Evolutionary conservation across 1,140 invertebrate species (phyloP), one percentile per base, ranked within the genome.

Genomic region (Nilaparvata lugens): DNA sequence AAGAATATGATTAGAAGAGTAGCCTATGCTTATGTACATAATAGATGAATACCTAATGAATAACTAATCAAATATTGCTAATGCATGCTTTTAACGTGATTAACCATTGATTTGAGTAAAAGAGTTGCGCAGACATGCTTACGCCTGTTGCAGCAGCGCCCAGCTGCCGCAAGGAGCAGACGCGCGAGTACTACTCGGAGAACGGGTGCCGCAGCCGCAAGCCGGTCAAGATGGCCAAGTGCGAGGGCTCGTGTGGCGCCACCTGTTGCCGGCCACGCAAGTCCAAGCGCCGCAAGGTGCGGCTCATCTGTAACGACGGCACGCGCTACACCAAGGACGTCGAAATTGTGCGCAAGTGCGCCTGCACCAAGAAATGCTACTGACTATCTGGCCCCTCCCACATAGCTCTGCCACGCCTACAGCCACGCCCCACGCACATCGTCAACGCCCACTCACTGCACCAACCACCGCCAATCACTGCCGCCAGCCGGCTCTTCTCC

Each of bases 321-420:
- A 89, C 86, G 59, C 87, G 89, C 53, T 96, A 93, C 80, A 91
- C 92, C 71, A 94, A 95, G 81, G 90, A 96, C 72, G 86, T 98
- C 69, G 92, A 97, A 71, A 90, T 98, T 70, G 91, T 98, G 71
- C 85, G 94, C 69, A 97, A 96, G 75, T 98, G 89, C 74, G 86
- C 87, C 58, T 91, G 89, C 76, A 84, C 85, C 62, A 87, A 88
- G 73, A 91, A 91, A 78, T 91, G 88, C 78, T 82, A 87, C 74
- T 84, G 83, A 71, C 68, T 69, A 69, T 62, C 66, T 63, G 65
- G 67, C 65, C 67, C 66, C 67, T 69, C 64, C 67, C 62, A 59
- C 56, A 43, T 65, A 42, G 56, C 62, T 38, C 53, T 66, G 51
- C 63, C 65, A 16, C 66, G 59, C 45, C 51, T 66, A 25, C 60